These are phyloP conservation scores for Tragopan temminckii DNA, from an alignment of 2,797 vertebrate species.

Conservation along the genomic window DNA sequence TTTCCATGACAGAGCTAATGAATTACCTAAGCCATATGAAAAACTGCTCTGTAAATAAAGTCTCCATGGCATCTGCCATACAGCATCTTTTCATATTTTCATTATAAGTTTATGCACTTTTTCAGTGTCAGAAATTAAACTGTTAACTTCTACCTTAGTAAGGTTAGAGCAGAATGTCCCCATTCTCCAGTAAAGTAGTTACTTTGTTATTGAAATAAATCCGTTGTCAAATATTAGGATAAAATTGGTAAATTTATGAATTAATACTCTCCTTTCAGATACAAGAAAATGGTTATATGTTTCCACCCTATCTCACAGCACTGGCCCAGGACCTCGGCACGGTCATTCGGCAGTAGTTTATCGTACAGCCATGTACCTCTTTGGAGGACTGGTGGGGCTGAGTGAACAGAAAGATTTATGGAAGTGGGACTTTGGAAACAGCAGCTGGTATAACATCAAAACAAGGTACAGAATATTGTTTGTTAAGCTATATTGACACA, in stretches of 20 bases:
- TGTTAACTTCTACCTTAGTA: not conserved
- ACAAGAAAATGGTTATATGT: conserved; percentile 82
- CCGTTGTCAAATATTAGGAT: not conserved
- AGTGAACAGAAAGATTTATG: conserved; percentile 90
- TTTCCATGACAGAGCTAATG: conserved; percentile 22
- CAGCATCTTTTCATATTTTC: conserved; percentile 54
- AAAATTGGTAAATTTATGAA: not conserved
- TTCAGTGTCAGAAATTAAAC: not conserved
- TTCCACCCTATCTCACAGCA: conserved; percentile 16
- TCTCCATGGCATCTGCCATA: conserved; percentile 24
- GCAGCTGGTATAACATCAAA: conserved; percentile 85
- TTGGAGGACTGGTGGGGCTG: conserved; percentile 87
- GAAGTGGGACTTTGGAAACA: conserved; percentile 85
- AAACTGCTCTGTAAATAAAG: conserved; percentile 54
- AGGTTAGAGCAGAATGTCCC: not conserved
- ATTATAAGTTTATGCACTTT: conserved; percentile 28
- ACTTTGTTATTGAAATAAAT: not conserved
- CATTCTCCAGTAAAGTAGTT: not conserved
- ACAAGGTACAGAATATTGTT: conserved; percentile 78
- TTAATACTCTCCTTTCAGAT: conserved; percentile 75
- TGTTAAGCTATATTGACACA: not conserved
- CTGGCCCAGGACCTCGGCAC: conserved; percentile 87
- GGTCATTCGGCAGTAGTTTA: conserved; percentile 85
- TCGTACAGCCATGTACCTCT: conserved; percentile 87
- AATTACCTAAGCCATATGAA: conserved; percentile 20